Percentiles rank a stretch among this genome's conserved stretches.
Conservation (phyloP, 2,797 vertebrate genomes). For the Champsocephalus esox region DNA sequence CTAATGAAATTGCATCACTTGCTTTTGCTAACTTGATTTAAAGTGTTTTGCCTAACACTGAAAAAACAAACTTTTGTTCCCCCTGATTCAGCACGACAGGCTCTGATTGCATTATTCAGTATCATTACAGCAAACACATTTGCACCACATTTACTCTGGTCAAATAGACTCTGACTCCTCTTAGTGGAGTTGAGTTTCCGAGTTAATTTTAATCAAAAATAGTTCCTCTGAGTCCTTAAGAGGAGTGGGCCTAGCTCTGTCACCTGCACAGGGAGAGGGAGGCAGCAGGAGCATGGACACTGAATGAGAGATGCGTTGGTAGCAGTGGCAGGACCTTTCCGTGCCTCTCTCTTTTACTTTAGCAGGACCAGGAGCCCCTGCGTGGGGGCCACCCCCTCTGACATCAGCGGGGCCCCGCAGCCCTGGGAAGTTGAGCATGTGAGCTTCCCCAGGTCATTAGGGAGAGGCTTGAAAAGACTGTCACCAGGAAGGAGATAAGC, state of each 20-base stretch:
- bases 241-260: slow-evolving; percentile 23
- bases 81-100: background rate
- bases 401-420: slow-evolving; percentile 83
- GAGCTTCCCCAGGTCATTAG: slow-evolving; percentile 90
- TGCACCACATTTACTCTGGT: background rate
- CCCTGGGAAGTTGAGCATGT: slow-evolving; percentile 89
- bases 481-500: slow-evolving; percentile 90
- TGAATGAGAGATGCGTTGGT: slow-evolving; percentile 22
- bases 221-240: slow-evolving; percentile 5
- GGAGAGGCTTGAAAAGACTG: slow-evolving; percentile 89
- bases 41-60: slow-evolving; percentile 4
- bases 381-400: slow-evolving; percentile 79
- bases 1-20: slow-evolving; percentile 32
- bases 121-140: slow-evolving; percentile 11
- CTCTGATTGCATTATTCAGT: slow-evolving; percentile 9
- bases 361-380: slow-evolving; percentile 72
- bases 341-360: slow-evolving; percentile 63
- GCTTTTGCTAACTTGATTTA: background rate
- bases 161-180: slow-evolving; percentile 12
- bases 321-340: slow-evolving; percentile 47
- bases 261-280: slow-evolving; percentile 45
- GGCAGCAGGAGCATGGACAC: background rate
- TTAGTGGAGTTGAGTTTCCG: slow-evolving; percentile 7
- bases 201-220: slow-evolving; percentile 49
- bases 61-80: background rate